Evolutionary conservation across 2,797 vertebrate genomes (phyloP).

Genomic region (Zalophus californianus): DNA sequence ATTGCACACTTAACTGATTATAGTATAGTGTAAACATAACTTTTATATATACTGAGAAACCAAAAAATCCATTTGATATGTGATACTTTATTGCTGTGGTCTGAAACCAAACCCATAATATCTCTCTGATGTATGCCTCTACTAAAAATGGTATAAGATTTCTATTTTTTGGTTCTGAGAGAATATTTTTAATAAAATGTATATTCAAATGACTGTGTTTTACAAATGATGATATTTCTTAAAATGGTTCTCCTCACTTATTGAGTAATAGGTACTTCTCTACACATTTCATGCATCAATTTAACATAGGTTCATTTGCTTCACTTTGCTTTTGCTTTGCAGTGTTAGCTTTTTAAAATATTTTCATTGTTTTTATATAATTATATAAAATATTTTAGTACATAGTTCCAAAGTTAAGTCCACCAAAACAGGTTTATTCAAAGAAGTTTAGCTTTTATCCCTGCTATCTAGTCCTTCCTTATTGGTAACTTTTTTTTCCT

Average conservation of each 20-base stretch:
- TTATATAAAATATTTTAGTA: not conserved
- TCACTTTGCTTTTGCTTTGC: conserved; percentile 33
- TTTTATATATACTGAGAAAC: not conserved
- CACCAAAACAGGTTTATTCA: not conserved
- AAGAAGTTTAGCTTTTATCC: conserved; percentile 2
- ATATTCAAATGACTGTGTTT: not conserved
- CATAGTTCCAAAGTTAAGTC: not conserved
- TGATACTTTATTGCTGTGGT: not conserved
- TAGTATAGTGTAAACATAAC: not conserved
- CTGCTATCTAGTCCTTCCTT: not conserved
- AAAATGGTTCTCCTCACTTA: not conserved
- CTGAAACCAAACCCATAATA: not conserved
- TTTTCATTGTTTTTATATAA: not conserved
- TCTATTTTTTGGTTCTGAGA: not conserved
- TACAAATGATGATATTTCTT: not conserved
- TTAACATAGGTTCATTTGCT: not conserved
- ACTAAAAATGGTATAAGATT: not conserved
- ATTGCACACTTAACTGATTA: not conserved
- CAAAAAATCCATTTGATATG: not conserved
- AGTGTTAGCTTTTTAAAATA: not conserved
- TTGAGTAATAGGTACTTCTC: not conserved
- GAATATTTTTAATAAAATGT: not conserved
- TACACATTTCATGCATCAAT: not conserved
- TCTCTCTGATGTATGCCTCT: not conserved
- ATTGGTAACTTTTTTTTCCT: not conserved